Percentiles rank a stretch among this genome's conserved stretches.
phyloP scores from a whole-genome alignment of 2,113 vertebrate genomes.

The Eptatretus burgeri region DNA sequence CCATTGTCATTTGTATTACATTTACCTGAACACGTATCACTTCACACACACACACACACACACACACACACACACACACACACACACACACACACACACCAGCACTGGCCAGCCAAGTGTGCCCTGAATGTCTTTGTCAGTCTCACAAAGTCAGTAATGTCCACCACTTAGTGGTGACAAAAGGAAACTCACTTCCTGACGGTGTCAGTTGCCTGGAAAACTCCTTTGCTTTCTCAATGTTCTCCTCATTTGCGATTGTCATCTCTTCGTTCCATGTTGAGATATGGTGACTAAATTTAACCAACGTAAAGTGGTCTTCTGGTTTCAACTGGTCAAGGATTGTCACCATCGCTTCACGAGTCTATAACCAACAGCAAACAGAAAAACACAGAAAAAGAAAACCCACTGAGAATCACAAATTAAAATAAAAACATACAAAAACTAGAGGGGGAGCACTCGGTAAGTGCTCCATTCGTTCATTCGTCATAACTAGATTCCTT shows the following conservation, averaged over 20 bases:
- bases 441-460: too few species aligned
- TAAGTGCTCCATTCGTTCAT: too few species aligned
- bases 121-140: background rate
- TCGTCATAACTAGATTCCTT: too few species aligned
- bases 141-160: background rate
- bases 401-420: conserved; percentile 8
- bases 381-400: conserved; percentile 13
- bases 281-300: background rate
- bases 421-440: background rate
- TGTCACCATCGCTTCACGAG: background rate
- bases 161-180: too few species aligned
- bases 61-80: background rate
- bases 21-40: background rate
- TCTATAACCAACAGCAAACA: conserved; percentile 19
- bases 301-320: background rate
- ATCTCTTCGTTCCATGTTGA: background rate
- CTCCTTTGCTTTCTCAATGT: background rate
- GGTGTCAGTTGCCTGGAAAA: background rate
- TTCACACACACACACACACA: background rate
- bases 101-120: background rate
- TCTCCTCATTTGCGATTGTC: background rate
- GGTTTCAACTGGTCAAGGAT: background rate
- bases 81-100: background rate
- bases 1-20: too few species aligned
- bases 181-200: background rate